Conservation (phyloP, 1,140 invertebrate species). For the Colletes gigas region DNA sequence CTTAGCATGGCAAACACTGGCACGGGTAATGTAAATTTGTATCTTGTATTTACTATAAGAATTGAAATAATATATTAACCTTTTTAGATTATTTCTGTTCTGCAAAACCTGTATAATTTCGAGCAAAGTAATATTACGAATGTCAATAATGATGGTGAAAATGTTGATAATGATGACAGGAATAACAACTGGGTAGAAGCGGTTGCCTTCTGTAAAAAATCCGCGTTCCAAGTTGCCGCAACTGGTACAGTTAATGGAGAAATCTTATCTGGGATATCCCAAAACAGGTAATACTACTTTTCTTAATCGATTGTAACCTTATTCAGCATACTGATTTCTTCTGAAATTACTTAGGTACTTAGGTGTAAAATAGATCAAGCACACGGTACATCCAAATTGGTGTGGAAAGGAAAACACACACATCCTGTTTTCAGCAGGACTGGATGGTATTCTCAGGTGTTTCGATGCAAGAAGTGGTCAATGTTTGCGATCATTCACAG, state of each 20-base stretch:
- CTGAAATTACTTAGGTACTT: constrained; percentile 72
- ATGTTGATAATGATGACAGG: constrained; percentile 69
- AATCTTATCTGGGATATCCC: constrained; percentile 91
- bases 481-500: constrained; percentile 82
- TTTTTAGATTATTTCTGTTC: constrained; percentile 58
- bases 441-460: constrained; percentile 82
- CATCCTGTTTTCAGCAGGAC: constrained; percentile 81
- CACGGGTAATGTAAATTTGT: constrained; percentile 69
- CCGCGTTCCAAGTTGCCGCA: constrained; percentile 82
- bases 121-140: constrained; percentile 76
- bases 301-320: constrained; percentile 63
- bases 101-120: constrained; percentile 78
- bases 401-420: constrained; percentile 81
- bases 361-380: constrained; percentile 82
- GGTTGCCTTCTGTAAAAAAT: constrained; percentile 84
- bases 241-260: constrained; percentile 87
- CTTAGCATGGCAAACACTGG: constrained; percentile 80
- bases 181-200: constrained; percentile 83
- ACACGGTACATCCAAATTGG: constrained; percentile 83
- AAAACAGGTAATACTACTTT: constrained; percentile 81
- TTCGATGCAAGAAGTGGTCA: constrained; percentile 84
- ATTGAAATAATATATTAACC: constrained; percentile 11
- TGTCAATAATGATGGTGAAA: constrained; percentile 77
- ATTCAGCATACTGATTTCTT: constrained; percentile 58
- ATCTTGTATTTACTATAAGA: neutral